Conservation (phyloP, 2,797 vertebrate species). For the Pygocentrus nattereri region DNA sequence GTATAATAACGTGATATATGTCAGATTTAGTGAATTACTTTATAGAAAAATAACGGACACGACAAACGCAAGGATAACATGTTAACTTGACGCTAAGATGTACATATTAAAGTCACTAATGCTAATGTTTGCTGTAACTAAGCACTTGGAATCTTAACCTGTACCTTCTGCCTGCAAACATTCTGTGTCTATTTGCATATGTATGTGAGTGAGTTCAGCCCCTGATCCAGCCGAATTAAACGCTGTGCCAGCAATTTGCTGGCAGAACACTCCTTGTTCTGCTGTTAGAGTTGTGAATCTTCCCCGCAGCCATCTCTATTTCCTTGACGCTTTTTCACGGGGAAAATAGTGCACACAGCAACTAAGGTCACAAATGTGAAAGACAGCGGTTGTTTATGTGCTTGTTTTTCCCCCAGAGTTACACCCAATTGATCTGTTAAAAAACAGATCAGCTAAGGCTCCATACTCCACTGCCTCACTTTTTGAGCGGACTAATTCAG, state of each 20-base stretch:
- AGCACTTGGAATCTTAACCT: too few relatives aligned
- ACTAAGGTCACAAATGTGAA: neutral
- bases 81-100: too few relatives aligned
- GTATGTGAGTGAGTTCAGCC: neutral
- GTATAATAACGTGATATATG: too few relatives aligned
- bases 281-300: neutral
- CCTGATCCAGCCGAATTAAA: slow-evolving; percentile 18
- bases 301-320: neutral
- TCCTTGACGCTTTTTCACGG: slow-evolving; percentile 6
- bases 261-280: slow-evolving; percentile 23
- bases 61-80: too few relatives aligned
- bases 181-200: neutral
- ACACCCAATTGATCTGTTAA: neutral
- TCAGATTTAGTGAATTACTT: too few relatives aligned
- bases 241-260: slow-evolving; percentile 13
- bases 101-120: too few relatives aligned
- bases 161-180: neutral
- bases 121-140: neutral
- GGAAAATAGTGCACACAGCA: neutral
- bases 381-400: neutral
- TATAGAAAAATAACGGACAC: too few relatives aligned
- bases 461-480: neutral
- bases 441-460: neutral
- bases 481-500: neutral
- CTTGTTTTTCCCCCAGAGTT: neutral